phyloP scores from a whole-genome alignment of 2,888 invertebrate species.

The Torymus texanus region DNA sequence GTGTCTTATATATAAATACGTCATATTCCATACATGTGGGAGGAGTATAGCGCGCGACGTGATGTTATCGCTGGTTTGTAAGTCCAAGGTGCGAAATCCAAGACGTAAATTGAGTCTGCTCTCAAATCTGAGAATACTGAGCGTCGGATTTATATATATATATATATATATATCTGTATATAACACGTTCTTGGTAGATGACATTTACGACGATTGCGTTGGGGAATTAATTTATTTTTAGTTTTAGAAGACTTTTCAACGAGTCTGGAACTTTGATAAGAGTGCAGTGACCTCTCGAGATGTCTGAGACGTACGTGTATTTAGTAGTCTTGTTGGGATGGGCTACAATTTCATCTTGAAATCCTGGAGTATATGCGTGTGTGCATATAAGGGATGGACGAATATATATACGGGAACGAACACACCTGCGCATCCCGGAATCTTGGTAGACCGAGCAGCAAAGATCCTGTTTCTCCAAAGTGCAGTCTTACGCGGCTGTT shows the following conservation, averaged over 20 bases:
- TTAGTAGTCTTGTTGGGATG: no score
- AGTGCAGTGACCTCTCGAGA: no score
- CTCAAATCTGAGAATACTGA: neutral
- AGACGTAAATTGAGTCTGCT: constrained; percentile 21
- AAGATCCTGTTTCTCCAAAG: constrained; percentile 69
- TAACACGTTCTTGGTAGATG: no score
- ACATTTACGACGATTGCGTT: no score
- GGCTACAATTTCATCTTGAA: no score
- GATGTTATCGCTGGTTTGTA: neutral
- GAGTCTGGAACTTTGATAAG: no score
- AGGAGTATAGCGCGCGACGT: neutral
- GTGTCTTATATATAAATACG: constrained; percentile 4
- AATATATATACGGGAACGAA: neutral
- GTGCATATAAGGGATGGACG: neutral
- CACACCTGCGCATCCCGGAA: constrained; percentile 49
- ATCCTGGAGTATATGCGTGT: no score
- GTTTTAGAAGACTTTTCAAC: no score
- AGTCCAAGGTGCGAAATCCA: constrained; percentile 9
- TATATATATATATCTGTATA: no score
- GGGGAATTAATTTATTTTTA: no score
- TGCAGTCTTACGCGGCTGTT: constrained; percentile 67
- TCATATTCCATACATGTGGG: neutral
- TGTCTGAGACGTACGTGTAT: no score
- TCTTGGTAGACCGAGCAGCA: constrained; percentile 63
- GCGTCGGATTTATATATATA: no score